phyloP scores from a whole-genome alignment of 2,797 vertebrate species.

The Clarias pachynema region DNA sequence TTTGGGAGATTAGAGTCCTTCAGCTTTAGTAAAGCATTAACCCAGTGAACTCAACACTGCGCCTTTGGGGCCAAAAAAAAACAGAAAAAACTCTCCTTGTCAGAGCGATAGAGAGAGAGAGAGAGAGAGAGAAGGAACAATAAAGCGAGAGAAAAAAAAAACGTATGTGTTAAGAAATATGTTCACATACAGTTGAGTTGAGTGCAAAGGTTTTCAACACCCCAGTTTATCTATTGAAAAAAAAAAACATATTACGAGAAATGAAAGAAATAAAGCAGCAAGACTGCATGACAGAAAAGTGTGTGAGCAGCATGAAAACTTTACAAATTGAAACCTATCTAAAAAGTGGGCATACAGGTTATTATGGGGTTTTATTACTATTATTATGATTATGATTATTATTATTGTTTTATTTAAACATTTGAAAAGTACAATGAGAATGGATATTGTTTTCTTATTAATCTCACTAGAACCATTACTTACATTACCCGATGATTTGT shows the following conservation, averaged over 20 bases:
- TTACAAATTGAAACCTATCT: neutral
- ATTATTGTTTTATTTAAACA: too few species aligned
- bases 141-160: neutral
- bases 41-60: slow-evolving; percentile 40
- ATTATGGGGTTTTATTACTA: neutral
- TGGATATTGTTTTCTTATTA: neutral
- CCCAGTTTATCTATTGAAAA: neutral
- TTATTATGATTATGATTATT: neutral
- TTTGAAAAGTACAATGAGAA: neutral
- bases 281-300: neutral
- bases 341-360: neutral
- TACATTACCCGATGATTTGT: neutral
- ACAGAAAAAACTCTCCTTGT: slow-evolving; percentile 28
- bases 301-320: neutral
- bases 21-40: slow-evolving; percentile 64
- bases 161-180: neutral
- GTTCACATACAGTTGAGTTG: slow-evolving; percentile 1
- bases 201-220: slow-evolving; percentile 18
- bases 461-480: neutral
- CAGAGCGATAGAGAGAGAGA: neutral
- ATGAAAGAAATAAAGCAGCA: neutral
- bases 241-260: neutral
- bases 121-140: neutral
- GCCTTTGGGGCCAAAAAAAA: neutral
- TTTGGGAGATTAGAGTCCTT: slow-evolving; percentile 36